phyloP scores from a whole-genome alignment of 2,888 invertebrate species.

The Stomorhina lunata region DNA sequence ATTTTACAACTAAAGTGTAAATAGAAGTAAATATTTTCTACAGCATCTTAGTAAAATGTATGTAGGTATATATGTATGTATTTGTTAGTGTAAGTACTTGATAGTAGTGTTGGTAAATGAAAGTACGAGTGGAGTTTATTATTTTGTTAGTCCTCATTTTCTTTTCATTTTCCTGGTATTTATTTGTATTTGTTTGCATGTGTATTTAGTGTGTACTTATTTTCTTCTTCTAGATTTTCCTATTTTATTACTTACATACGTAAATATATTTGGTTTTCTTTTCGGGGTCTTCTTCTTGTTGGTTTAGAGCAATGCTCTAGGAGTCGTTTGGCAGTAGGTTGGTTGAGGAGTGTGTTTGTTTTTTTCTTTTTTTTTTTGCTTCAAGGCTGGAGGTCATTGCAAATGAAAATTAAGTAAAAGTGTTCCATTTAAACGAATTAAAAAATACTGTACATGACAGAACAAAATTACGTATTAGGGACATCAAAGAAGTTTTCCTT shows the following conservation, averaged over 20 bases:
- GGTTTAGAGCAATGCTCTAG: neutral
- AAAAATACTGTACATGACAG: neutral
- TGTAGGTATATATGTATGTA: neutral
- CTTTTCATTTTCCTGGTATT: conserved; percentile 35
- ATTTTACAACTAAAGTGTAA: conserved; percentile 53
- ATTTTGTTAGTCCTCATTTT: conserved; percentile 54
- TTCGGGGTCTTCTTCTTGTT: conserved; percentile 8
- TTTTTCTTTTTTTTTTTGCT: neutral
- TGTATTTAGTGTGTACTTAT: conserved; percentile 21
- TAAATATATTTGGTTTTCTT: conserved; percentile 27
- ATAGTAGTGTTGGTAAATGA: conserved; percentile 30
- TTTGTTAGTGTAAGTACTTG: neutral
- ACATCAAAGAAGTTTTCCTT: too few relatives aligned
- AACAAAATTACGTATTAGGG: too few relatives aligned
- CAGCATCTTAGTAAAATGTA: neutral
- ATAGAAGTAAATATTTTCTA: conserved; percentile 36
- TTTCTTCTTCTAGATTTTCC: conserved; percentile 44
- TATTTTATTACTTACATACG: conserved; percentile 25
- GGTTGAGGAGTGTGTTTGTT: neutral
- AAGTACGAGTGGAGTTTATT: conserved; percentile 61
- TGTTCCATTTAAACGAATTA: neutral
- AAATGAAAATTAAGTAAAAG: conserved; percentile 9
- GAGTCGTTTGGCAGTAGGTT: neutral
- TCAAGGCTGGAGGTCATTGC: conserved; percentile 37
- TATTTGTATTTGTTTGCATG: neutral